These are phyloP conservation scores for Nyctibius bracteatus DNA, from an alignment of 2,113 vertebrate species.

Conservation along the genomic window DNA sequence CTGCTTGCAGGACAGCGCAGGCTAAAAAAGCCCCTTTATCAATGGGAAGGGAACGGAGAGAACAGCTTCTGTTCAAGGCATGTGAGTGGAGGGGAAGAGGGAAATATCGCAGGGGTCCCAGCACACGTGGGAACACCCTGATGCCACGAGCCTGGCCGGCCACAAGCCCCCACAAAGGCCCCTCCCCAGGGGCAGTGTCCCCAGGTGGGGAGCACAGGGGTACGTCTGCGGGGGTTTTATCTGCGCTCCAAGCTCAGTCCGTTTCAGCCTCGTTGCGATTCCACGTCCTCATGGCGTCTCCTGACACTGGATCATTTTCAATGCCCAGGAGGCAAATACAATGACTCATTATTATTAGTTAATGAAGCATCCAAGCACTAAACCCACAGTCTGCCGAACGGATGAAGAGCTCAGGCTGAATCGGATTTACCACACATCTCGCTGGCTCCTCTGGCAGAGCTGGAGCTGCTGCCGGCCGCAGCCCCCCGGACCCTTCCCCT, in stretches of 20 bases:
- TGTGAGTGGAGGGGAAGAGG: background rate
- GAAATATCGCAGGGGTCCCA: rapidly evolving
- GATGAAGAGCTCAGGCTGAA: conserved; percentile 39
- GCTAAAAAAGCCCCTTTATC: background rate
- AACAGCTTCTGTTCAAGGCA: background rate
- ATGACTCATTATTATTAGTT: conserved; percentile 76
- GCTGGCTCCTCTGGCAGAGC: background rate
- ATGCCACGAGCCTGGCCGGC: rapidly evolving
- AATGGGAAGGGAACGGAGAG: background rate
- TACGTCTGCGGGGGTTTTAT: background rate
- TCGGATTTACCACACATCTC: background rate
- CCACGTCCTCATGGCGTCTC: conserved; percentile 39
- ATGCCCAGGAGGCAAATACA: conserved; percentile 62
- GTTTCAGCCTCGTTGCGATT: conserved; percentile 56
- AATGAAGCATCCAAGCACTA: conserved; percentile 75
- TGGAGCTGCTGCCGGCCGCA: background rate
- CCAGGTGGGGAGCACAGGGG: background rate
- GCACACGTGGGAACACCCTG: background rate
- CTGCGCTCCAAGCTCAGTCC: background rate
- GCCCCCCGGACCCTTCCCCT: background rate
- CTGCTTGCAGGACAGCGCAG: background rate
- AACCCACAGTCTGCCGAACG: conserved; percentile 41
- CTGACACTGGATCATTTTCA: conserved; percentile 71
- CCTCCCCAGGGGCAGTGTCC: rapidly evolving
- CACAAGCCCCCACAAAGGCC: rapidly evolving